Evolutionary conservation across 2,113 vertebrate genomes (phyloP).

Genomic region (Neopipo cinnamomea): DNA sequence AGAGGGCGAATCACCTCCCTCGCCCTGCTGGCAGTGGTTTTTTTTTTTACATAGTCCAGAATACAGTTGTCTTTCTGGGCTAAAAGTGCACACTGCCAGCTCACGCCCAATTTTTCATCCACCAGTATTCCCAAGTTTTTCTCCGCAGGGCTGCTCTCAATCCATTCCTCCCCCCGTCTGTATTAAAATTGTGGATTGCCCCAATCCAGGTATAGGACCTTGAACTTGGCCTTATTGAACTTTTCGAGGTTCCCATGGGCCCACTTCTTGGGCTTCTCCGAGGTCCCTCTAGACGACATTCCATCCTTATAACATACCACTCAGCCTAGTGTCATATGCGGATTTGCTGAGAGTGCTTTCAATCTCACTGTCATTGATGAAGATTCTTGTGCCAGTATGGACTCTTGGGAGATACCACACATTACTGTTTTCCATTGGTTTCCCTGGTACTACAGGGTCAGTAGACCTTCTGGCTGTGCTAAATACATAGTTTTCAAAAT

Average conservation of each 20-base stretch:
- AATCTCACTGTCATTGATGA: neutral
- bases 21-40: rapidly evolving
- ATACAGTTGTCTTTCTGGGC: neutral
- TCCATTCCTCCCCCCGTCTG: neutral
- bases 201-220: neutral
- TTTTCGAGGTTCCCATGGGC: neutral
- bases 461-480: neutral
- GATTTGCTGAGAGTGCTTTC: neutral
- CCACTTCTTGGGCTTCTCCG: neutral
- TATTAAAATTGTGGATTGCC: neutral
- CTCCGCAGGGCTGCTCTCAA: neutral
- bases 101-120: neutral
- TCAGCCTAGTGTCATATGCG: neutral
- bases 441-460: neutral
- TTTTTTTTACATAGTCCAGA: neutral
- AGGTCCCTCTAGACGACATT: neutral
- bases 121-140: neutral
- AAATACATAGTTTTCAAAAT: neutral
- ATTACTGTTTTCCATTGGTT: neutral
- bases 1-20: neutral
- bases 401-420: neutral
- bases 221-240: neutral
- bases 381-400: neutral
- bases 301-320: neutral
- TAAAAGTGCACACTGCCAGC: rapidly evolving